phyloP scores from a whole-genome alignment of 1,140 invertebrate species.

The Neelides sp. region DNA sequence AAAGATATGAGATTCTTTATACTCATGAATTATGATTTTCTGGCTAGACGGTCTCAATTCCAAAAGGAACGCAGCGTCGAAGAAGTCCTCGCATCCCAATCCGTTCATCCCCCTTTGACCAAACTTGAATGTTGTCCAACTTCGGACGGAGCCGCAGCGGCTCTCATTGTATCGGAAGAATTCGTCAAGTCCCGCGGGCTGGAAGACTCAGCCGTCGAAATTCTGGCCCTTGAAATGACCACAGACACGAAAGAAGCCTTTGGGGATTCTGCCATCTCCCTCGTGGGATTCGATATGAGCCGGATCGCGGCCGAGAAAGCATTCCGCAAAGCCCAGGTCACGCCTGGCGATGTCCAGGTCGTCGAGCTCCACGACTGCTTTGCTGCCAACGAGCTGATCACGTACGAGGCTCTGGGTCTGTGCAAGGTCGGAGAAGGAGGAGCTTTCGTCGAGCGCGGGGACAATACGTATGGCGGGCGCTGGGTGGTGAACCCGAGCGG shows the following conservation, averaged over 20 bases:
- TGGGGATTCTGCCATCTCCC: constrained; percentile 72
- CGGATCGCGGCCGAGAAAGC: constrained; percentile 63
- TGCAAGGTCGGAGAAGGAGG: constrained; percentile 81
- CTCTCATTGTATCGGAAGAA: constrained; percentile 74
- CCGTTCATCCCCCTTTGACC: constrained; percentile 77
- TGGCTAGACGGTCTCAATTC: constrained; percentile 85
- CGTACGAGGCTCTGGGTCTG: constrained; percentile 91
- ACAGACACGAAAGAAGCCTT: constrained; percentile 83
- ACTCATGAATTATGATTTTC: constrained; percentile 17
- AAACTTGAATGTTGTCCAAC: constrained; percentile 95
- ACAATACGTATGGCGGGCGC: constrained; percentile 96
- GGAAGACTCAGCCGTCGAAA: constrained; percentile 78
- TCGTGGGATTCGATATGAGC: constrained; percentile 94
- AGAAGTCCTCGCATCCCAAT: constrained; percentile 71
- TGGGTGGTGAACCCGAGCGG: constrained; percentile 96
- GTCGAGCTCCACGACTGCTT: constrained; percentile 99
- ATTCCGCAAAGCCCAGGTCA: constrained; percentile 63
- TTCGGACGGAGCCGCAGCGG: constrained; percentile 88
- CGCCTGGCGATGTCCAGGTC: constrained; percentile 74
- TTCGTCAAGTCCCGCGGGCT: constrained; percentile 74
- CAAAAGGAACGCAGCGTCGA: constrained; percentile 76
- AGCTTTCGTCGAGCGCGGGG: constrained; percentile 79
- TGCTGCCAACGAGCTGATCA: constrained; percentile 92
- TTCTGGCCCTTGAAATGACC: constrained; percentile 87
- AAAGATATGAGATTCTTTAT: not conserved